Evolutionary conservation across 2,113 vertebrate species (phyloP).

Genomic region (Pelmatolapia mariae): DNA sequence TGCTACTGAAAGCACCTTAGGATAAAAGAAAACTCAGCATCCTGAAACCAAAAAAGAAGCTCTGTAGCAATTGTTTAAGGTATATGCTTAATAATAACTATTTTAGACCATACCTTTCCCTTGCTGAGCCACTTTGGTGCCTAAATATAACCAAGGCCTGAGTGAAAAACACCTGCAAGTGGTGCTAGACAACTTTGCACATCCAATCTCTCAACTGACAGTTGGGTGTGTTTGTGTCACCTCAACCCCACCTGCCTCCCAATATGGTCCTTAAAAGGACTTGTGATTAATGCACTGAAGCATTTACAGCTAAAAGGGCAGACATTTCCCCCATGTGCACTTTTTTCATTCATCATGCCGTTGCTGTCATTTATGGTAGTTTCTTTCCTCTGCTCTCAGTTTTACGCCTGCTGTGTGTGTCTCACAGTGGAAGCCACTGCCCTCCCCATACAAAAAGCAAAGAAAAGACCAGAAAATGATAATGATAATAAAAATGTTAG

Average conservation of each 20-base stretch:
- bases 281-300: background rate
- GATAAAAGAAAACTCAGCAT: background rate
- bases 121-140: background rate
- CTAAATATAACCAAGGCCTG: background rate
- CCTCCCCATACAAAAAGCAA: background rate
- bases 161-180: background rate
- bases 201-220: background rate
- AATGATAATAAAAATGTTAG: background rate
- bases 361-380: background rate
- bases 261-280: background rate
- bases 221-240: background rate
- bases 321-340: background rate
- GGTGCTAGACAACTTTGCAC: background rate
- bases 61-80: background rate
- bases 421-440: background rate
- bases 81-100: background rate
- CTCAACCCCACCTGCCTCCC: background rate
- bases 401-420: background rate
- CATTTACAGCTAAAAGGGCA: background rate
- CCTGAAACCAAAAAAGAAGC: background rate
- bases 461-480: background rate
- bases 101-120: background rate
- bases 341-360: background rate
- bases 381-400: background rate
- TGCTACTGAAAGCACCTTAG: background rate